Conservation (phyloP, 2,797 vertebrate species). For the Loris lydekkerianus region DNA sequence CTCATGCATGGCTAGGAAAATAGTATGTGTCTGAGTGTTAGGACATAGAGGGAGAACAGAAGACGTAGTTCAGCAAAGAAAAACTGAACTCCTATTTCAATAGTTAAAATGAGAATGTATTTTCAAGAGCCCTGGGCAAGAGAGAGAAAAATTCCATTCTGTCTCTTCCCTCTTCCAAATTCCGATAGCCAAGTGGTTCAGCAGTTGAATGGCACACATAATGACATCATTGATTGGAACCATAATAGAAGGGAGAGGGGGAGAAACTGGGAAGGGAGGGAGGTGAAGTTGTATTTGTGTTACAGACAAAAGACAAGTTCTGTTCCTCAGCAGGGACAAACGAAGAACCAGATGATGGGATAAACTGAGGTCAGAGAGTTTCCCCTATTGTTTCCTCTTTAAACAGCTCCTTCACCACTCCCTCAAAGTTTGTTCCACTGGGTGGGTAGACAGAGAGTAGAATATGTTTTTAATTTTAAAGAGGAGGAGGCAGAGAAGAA, state of each 20-base stretch:
- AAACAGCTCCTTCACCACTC: conserved; percentile 79
- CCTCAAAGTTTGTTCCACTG: conserved; percentile 75
- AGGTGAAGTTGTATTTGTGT: conserved; percentile 88
- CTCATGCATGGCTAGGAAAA: neutral
- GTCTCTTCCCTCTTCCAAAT: conserved; percentile 85
- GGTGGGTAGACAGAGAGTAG: neutral
- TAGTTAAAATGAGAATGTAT: conserved; percentile 70
- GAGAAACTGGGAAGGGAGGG: conserved; percentile 77
- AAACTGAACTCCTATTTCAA: conserved; percentile 76
- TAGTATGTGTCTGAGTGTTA: neutral
- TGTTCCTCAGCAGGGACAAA: conserved; percentile 88
- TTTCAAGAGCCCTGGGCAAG: conserved; percentile 75
- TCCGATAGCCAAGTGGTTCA: conserved; percentile 87
- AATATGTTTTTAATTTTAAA: conserved; percentile 45
- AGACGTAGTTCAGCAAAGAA: conserved; percentile 64
- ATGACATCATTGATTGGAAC: conserved; percentile 89
- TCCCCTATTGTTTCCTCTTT: conserved; percentile 77
- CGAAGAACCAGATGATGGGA: conserved; percentile 88
- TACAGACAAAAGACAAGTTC: conserved; percentile 89
- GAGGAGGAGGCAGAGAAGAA: neutral
- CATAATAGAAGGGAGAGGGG: conserved; percentile 83
- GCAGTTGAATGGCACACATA: conserved; percentile 87
- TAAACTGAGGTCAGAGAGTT: conserved; percentile 87
- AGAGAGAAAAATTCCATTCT: conserved; percentile 81
- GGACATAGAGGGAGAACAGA: neutral